phyloP scores from a whole-genome alignment of 2,113 vertebrate species.

The Bos taurus region DNA sequence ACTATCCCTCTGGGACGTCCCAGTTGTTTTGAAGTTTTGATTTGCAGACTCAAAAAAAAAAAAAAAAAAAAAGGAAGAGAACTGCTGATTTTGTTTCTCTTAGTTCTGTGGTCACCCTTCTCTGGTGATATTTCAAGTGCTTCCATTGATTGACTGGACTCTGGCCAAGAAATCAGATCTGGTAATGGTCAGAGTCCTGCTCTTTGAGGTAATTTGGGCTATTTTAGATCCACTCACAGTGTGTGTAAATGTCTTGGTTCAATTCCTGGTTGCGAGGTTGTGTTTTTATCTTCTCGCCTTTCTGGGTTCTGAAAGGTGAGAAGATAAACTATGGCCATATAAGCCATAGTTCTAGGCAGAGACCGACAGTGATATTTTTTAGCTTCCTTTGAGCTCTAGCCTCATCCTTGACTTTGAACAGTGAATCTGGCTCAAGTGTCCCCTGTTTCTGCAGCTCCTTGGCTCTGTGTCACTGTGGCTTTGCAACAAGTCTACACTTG shows the following conservation, averaged over 20 bases:
- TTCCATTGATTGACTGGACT: not conserved
- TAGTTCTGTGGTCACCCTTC: not conserved
- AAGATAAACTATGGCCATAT: not conserved
- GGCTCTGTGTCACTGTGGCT: not conserved
- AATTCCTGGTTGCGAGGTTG: not conserved
- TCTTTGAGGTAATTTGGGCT: not conserved
- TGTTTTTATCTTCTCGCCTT: not conserved
- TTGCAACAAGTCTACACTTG: not conserved
- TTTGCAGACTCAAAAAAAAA: not conserved
- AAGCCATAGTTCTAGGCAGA: not conserved
- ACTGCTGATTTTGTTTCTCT: not conserved
- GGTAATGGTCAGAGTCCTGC: not conserved
- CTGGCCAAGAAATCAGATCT: not conserved
- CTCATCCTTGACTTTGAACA: not conserved
- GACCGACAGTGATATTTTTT: not conserved
- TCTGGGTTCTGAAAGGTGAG: not conserved
- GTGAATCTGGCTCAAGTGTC: not conserved
- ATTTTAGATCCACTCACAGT: not conserved
- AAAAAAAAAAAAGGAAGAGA: not conserved
- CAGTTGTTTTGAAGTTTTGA: slow-evolving; percentile 1
- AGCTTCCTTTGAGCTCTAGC: not conserved
- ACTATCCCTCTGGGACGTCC: no score
- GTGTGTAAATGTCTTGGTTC: not conserved
- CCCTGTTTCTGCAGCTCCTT: not conserved
- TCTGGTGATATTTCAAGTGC: not conserved